A percentile compares a stretch with the other conserved stretches of the same genome.
Evolutionary conservation across 2,797 vertebrate species (phyloP).

Genomic region (Melanotaenia nigrans): DNA sequence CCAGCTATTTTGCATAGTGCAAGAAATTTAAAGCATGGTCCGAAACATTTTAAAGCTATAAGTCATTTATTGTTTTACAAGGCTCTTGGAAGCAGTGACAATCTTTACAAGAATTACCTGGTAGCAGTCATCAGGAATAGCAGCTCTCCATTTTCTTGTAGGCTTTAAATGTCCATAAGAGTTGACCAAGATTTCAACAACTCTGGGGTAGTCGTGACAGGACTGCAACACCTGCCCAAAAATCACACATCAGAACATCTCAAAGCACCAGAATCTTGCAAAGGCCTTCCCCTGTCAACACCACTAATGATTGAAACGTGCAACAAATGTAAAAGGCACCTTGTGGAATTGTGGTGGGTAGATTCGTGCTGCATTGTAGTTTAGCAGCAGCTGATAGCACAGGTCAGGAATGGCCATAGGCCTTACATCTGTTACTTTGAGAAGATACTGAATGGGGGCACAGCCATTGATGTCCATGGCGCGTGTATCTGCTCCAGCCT

Average conservation of each 20-base stretch:
- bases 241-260: constrained; percentile 8
- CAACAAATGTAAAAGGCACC: constrained; percentile 72
- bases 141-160: constrained; percentile 88
- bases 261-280: background rate
- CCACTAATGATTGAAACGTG: background rate
- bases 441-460: constrained; percentile 90
- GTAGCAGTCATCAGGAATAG: constrained; percentile 89
- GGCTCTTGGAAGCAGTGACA: background rate
- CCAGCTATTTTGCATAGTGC: background rate
- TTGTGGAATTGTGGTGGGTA: constrained; percentile 97
- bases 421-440: constrained; percentile 90
- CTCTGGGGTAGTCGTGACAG: constrained; percentile 87
- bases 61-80: background rate
- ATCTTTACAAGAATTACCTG: constrained; percentile 75
- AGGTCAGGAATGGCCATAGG: constrained; percentile 86
- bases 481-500: constrained; percentile 87
- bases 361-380: constrained; percentile 88
- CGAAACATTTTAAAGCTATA: background rate
- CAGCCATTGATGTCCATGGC: constrained; percentile 95
- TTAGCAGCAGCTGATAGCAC: constrained; percentile 94
- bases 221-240: constrained; percentile 89
- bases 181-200: constrained; percentile 90
- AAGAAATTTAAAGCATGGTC: background rate
- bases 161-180: constrained; percentile 88
- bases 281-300: background rate